A percentile compares a stretch with the other conserved stretches of the same genome.
Evolutionary conservation across 2,888 invertebrate genomes (phyloP).

Genomic region (Monochamus alternatus): DNA sequence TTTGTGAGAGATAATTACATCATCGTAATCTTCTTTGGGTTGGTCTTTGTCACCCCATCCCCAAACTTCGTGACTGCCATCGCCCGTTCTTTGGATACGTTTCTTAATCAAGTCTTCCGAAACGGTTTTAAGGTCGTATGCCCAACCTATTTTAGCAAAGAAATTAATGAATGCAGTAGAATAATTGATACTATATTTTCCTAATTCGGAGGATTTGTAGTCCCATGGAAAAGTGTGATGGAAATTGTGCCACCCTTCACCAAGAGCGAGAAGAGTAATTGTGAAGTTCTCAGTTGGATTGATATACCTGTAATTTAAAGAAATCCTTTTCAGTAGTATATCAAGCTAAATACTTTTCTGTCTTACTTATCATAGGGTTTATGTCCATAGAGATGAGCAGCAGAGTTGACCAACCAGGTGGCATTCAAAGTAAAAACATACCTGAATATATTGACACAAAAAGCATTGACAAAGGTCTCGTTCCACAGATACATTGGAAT

Average conservation of each 20-base stretch:
- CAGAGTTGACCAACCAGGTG: constrained; percentile 87
- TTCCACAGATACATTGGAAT: constrained; percentile 85
- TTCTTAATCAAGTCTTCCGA: constrained; percentile 74
- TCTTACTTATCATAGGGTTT: too few species aligned
- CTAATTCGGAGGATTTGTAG: constrained; percentile 74
- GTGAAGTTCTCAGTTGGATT: too few species aligned
- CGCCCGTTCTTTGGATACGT: constrained; percentile 75
- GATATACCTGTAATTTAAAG: too few species aligned
- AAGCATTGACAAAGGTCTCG: constrained; percentile 80
- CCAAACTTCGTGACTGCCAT: constrained; percentile 79
- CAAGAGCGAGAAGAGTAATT: constrained; percentile 60
- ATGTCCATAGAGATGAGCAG: constrained; percentile 85
- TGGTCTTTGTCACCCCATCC: constrained; percentile 85
- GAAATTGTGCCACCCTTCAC: constrained; percentile 70
- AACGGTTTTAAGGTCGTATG: constrained; percentile 73
- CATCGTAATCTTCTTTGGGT: too few species aligned
- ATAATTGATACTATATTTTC: constrained; percentile 73
- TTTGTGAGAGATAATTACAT: too few species aligned
- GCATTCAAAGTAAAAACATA: too few species aligned
- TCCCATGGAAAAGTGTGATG: constrained; percentile 84
- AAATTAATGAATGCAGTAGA: constrained; percentile 87
- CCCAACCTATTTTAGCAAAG: constrained; percentile 74
- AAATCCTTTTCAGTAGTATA: neutral
- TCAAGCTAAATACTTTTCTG: neutral
- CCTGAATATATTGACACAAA: constrained; percentile 74